These are phyloP conservation scores for Nomada hirtipes DNA, from an alignment of 2,888 invertebrate genomes.

Conservation along the genomic window DNA sequence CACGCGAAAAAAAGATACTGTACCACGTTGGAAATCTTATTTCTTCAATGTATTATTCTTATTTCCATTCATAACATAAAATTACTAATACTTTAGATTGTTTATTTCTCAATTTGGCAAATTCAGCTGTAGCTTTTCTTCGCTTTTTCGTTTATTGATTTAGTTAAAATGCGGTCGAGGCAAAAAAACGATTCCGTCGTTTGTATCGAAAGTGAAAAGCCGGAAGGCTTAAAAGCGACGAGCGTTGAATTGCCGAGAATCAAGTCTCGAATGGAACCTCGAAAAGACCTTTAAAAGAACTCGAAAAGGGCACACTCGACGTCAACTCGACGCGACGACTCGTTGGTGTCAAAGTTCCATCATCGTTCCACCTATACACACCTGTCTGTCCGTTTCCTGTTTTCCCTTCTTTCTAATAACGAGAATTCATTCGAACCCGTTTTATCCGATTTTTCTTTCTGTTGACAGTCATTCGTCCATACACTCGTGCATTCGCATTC, in stretches of 20 bases:
- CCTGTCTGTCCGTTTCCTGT: background rate
- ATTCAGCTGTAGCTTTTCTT: too few species aligned
- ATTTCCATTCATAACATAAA: too few species aligned
- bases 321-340: conserved; percentile 3
- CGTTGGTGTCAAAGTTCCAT: conserved; percentile 37
- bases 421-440: conserved; percentile 21
- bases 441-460: conserved; percentile 21
- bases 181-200: too few species aligned
- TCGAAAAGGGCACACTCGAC: conserved; percentile 13
- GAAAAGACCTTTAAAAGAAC: background rate
- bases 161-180: too few species aligned
- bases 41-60: background rate
- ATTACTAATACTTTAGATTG: too few species aligned
- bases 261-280: too few species aligned
- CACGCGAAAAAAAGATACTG: background rate
- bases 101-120: too few species aligned
- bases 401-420: background rate
- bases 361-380: conserved; percentile 3
- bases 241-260: too few species aligned
- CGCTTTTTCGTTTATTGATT: too few species aligned
- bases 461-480: conserved; percentile 16
- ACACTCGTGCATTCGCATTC: conserved; percentile 36
- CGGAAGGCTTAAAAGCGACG: too few species aligned
- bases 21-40: background rate
- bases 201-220: too few species aligned